Conservation (phyloP, 2,888 invertebrate genomes). For the Apamea sordens region DNA sequence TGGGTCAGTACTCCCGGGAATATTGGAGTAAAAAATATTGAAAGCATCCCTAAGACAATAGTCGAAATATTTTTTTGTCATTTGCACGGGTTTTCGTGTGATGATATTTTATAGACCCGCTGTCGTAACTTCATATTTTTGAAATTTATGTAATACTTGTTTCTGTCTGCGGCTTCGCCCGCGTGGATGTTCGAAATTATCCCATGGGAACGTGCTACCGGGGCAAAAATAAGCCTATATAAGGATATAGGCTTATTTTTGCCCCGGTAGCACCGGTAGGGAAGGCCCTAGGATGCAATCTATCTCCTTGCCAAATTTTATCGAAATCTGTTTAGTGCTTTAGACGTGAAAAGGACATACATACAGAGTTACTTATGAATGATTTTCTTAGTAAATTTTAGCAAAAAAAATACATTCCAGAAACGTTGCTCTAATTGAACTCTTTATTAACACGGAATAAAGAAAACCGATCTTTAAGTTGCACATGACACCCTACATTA, state of each 20-base stretch:
- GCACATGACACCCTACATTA: neutral
- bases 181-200: too few species aligned
- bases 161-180: too few species aligned
- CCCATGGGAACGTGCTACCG: too few species aligned
- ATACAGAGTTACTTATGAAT: too few species aligned
- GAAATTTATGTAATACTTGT: too few species aligned
- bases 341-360: too few species aligned
- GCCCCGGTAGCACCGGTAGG: too few species aligned
- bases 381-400: neutral
- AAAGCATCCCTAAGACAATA: slow-evolving; percentile 50
- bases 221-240: too few species aligned
- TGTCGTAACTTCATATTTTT: neutral
- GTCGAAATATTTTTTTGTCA: slow-evolving; percentile 40
- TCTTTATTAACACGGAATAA: neutral
- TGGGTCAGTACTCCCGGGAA: slow-evolving; percentile 57
- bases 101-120: slow-evolving; percentile 20
- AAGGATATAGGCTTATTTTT: too few species aligned
- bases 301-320: too few species aligned
- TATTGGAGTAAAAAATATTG: slow-evolving; percentile 58
- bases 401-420: neutral
- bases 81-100: slow-evolving; percentile 18
- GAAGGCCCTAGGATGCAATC: too few species aligned
- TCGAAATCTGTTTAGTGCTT: too few species aligned
- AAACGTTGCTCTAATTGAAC: neutral
- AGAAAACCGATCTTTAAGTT: neutral